Percentiles rank a stretch among this genome's conserved stretches.
phyloP scores from a whole-genome alignment of 2,113 vertebrate species.

The Hippocampus zosterae region DNA sequence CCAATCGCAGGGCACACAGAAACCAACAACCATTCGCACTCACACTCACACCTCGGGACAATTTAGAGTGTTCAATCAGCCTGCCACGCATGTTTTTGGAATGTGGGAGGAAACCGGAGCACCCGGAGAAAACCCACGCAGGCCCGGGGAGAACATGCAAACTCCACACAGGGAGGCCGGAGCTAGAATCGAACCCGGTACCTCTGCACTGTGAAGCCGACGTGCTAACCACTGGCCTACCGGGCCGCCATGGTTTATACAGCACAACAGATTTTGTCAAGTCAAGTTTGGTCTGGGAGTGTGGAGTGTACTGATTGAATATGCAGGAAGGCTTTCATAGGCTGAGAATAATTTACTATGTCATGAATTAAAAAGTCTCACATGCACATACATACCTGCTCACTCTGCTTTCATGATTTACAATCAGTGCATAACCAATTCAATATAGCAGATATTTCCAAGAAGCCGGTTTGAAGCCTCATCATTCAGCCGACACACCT shows the following conservation, averaged over 20 bases:
- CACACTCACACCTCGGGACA: no score
- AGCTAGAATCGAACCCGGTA: no score
- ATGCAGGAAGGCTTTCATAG: constrained; percentile 1
- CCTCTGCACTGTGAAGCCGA: no score
- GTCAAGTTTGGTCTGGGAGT: not conserved
- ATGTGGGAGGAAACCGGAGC: no score
- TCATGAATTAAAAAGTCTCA: constrained; percentile 5
- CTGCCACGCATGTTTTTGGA: no score
- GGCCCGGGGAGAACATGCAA: no score
- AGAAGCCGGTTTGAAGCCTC: not conserved
- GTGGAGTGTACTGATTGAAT: constrained; percentile 2
- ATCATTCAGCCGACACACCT: not conserved
- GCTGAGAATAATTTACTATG: not conserved
- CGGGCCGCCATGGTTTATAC: constrained; percentile 5
- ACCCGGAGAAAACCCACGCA: no score
- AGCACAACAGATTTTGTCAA: not conserved
- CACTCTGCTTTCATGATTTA: constrained; percentile 1
- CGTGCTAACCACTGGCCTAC: no score
- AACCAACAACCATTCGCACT: no score
- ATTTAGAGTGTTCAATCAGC: no score
- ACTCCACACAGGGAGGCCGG: no score
- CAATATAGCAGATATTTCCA: not conserved
- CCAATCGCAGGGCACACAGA: no score
- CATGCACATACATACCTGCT: not conserved
- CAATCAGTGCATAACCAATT: not conserved